These are phyloP conservation scores for Mareca penelope DNA, from an alignment of 2,797 vertebrate genomes.

Conservation along the genomic window DNA sequence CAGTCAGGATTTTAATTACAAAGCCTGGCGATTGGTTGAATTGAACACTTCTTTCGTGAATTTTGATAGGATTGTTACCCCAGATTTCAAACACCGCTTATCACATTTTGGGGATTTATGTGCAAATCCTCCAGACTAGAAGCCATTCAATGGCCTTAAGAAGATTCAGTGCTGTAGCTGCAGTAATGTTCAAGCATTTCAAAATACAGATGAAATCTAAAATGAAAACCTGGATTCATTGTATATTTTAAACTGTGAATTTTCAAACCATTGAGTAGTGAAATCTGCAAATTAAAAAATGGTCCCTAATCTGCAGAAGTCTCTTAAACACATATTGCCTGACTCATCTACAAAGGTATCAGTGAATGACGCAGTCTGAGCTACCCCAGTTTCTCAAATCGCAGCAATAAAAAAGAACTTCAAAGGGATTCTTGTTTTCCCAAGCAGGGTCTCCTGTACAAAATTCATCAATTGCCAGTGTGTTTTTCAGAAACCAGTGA, in stretches of 20 bases:
- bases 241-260: not conserved
- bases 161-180: not conserved
- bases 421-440: constrained; percentile 22
- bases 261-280: not conserved
- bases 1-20: not conserved
- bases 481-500: constrained; percentile 3
- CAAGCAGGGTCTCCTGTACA: not conserved
- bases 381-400: not conserved
- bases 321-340: not conserved
- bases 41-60: not conserved
- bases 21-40: not conserved
- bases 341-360: not conserved
- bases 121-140: not conserved
- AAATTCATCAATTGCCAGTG: not conserved
- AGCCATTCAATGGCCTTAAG: not conserved
- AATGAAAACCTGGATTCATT: not conserved
- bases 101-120: not conserved
- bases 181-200: not conserved
- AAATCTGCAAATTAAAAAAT: not conserved
- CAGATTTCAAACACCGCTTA: not conserved
- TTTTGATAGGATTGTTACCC: not conserved
- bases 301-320: not conserved
- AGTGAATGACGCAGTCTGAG: not conserved
- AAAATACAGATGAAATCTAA: not conserved
- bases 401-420: not conserved